Evolutionary conservation across 2,888 invertebrate species (phyloP).

Genomic region (Sinelater perroti): DNA sequence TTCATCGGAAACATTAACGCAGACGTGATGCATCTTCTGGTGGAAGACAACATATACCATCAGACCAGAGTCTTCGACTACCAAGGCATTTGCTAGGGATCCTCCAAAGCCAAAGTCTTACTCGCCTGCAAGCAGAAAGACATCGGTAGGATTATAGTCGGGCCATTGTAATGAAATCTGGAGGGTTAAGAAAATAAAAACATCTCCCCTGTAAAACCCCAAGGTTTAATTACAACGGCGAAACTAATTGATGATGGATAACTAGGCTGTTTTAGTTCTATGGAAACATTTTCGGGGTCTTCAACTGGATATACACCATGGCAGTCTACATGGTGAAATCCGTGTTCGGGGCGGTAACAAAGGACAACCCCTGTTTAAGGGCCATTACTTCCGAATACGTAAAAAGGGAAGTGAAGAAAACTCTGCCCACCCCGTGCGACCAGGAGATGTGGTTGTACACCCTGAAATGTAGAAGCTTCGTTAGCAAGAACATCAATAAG

Average conservation of each 20-base stretch:
- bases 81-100: constrained; percentile 84
- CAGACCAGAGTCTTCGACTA: constrained; percentile 83
- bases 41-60: constrained; percentile 79
- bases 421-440: constrained; percentile 86
- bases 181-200: too few species aligned
- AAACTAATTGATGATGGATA: too few species aligned
- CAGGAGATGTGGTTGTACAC: constrained; percentile 66
- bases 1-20: constrained; percentile 83
- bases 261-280: too few species aligned
- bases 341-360: constrained; percentile 45
- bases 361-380: constrained; percentile 47
- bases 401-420: constrained; percentile 76
- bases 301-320: constrained; percentile 53
- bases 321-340: constrained; percentile 38
- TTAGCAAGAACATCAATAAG: constrained; percentile 19
- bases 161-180: too few species aligned
- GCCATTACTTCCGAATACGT: constrained; percentile 64
- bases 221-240: too few species aligned
- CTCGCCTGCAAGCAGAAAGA: constrained; percentile 22
- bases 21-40: constrained; percentile 77
- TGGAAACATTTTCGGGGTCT: constrained; percentile 53
- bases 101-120: constrained; percentile 44
- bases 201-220: too few species aligned
- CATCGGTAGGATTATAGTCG: not conserved
- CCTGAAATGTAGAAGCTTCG: constrained; percentile 34